Base-by-base conservation (phyloP, 1,140 invertebrate genomes). In the Ips typographus region DNA sequence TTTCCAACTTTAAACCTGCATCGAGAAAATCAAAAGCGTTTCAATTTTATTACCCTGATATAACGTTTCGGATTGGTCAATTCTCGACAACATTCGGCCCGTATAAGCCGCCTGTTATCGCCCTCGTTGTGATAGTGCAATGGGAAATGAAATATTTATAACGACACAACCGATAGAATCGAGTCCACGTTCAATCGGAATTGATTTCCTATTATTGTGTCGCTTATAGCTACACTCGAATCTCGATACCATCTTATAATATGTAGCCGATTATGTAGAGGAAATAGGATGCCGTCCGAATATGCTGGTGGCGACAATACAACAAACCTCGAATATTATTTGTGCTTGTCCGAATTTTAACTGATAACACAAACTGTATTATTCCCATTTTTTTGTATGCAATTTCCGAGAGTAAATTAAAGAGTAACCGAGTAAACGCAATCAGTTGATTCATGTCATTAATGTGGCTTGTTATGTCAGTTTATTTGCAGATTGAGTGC, bases 71-170 rank as follows among this genome's bases (percentile, higher is more conserved):
- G 44, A 49, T 49, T 49, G 53, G 4, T 56, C 53, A 56, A 56
- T 56, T 56, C 38, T 56, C 53, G 39, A 37, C 38, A 37, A 22
- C 53, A 56, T 56, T 7, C 22, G 8, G 22, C 53, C 8, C n/a
- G 7, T 22, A 56, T 56, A 56, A 56, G 53, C 53, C 37, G 22
- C 22, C 3, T 56, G 53, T 56, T 56, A 56, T 56, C 53, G n/a
- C 53, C 37, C 2, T 37, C 53, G 38, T 56, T 36, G 53, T 37
- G 36, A 56, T 56, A 38, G 53, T 37, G 57, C 38, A 39, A 59
- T 40, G 42, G 57, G 38, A 40, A 41, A 59, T 59, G 38, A 59
- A 59, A 59, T 59, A 59, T 59, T 59, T 59, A 59, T 59, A 59
- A 59, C 57, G 41, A 41, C 39, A 6, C 39, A 2, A 59, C 8